Base-by-base conservation (phyloP, 1,140 invertebrate genomes). In the Brachionus rotundiformis region DNA sequence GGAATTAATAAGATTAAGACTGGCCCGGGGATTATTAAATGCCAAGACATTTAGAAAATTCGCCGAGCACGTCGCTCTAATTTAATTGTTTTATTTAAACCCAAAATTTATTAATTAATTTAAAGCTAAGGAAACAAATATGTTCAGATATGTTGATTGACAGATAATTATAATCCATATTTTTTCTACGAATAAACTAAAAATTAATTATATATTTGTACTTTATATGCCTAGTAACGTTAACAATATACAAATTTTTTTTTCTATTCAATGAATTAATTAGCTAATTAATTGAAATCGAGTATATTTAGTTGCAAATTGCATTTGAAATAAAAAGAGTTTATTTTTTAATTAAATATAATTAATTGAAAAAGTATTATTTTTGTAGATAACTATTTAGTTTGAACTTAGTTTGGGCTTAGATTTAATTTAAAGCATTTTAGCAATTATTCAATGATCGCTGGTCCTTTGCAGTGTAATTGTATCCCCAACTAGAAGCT, bases 81-180 rank as follows among this genome's bases (percentile, higher is more conserved):
- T 54, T 54, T 54, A 54, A 54, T 54, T 54, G 47, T 54, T 54
- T 54, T 54, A n/a, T 54, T 54, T 19, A 19, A 19, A 54, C 19
- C 47, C 47, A 54, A 54, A 54, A 54, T 54, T 54, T 54, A 54
- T 54, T 54, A 54, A 54, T 54, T 54, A 54, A 54, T 54, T 54
- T 54, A 54, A 54, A 54, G 47, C 47, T 23, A 54, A 54, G 47
- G 47, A 54, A 54, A 54, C 47, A 19, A 23, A 39, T 39, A 39
- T 39, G 36, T 6, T 39, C 36, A 54, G 47, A 54, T 54, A 19
- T 54, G 23, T 54, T 54, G 47, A 54, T 54, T 54, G 47, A 54
- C 47, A 54, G 47, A 54, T 54, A 54, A 54, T 54, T 54, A 54
- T 25, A 54, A 54, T 54, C 47, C 47, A 23, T 54, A 49, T 54